Evolutionary conservation across 2,113 vertebrate genomes (phyloP).

Genomic region (Solea solea): DNA sequence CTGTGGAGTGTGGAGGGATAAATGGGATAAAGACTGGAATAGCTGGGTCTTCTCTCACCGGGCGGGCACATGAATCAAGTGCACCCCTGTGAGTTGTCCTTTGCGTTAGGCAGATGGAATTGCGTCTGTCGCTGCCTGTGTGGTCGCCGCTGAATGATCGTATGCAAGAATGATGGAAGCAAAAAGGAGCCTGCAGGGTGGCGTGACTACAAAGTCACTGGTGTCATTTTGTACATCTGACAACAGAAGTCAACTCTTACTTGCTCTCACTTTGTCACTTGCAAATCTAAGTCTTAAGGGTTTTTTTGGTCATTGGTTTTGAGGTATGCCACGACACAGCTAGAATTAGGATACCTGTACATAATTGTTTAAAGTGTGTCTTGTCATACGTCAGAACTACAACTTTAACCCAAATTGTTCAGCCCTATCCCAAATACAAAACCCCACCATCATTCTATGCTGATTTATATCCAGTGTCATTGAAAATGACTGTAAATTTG

Average conservation of each 20-base stretch:
- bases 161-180: conserved; percentile 23
- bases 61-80: conserved; percentile 57
- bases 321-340: no score
- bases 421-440: background rate
- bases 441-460: background rate
- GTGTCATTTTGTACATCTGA: conserved; percentile 24
- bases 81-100: conserved; percentile 64
- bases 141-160: conserved; percentile 36
- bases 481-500: conserved; percentile 2
- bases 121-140: conserved; percentile 45
- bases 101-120: conserved; percentile 43
- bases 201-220: conserved; percentile 23
- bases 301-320: no score
- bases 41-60: conserved; percentile 33
- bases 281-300: no score
- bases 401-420: no score
- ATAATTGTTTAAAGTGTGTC: no score
- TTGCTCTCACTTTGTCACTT: no score
- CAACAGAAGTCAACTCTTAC: background rate
- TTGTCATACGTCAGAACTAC: no score
- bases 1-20: conserved; percentile 13
- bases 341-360: no score
- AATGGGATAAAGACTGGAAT: conserved; percentile 29
- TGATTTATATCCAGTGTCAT: conserved; percentile 11
- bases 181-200: conserved; percentile 8